These are phyloP conservation scores for Cliona cf. orientalis DNA, from an alignment of 37 sponge, comb jelly and placozoan genomes.

Conservation along the genomic window DNA sequence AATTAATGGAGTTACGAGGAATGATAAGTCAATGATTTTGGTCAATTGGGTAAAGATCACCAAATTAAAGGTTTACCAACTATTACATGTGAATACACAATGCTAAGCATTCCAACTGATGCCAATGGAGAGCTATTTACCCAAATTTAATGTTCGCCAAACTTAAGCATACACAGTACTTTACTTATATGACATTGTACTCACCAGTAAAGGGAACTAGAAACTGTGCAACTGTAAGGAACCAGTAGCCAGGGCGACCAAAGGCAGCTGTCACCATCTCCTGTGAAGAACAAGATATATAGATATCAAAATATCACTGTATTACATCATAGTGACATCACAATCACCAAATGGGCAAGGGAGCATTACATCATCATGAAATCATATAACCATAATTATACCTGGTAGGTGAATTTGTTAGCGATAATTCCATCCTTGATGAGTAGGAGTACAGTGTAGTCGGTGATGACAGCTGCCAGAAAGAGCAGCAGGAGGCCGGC, in stretches of 20 bases:
- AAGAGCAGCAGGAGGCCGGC: constrained; percentile 49
- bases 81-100: too few relatives aligned
- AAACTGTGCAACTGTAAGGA: constrained; percentile 52
- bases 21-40: too few relatives aligned
- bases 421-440: constrained; percentile 45
- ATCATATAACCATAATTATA: constrained; percentile 7
- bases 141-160: too few relatives aligned
- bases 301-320: background rate
- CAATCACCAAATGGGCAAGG: background rate
- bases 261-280: constrained; percentile 63
- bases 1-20: too few relatives aligned
- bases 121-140: too few relatives aligned
- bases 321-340: background rate
- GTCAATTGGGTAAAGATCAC: too few relatives aligned
- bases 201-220: constrained; percentile 67
- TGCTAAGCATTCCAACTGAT: too few relatives aligned
- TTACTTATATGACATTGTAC: background rate
- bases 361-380: too few relatives aligned
- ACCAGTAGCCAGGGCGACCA: constrained; percentile 52
- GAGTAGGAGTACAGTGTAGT: constrained; percentile 58
- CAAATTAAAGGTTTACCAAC: too few relatives aligned
- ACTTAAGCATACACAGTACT: background rate
- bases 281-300: constrained; percentile 34
- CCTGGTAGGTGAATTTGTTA: constrained; percentile 50
- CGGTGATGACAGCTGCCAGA: constrained; percentile 54